Conservation (phyloP, 2,797 vertebrate genomes). For the Octomys mimax region DNA sequence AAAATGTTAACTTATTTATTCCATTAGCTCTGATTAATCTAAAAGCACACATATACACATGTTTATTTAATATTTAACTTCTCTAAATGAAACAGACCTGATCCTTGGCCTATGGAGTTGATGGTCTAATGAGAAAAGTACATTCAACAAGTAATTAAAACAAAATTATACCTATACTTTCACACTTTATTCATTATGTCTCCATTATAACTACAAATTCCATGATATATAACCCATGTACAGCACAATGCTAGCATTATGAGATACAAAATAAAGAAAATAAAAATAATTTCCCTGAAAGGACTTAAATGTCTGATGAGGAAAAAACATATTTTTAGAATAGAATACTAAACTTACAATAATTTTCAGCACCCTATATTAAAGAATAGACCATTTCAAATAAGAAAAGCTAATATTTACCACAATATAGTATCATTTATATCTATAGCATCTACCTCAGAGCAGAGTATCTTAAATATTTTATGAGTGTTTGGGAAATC, state of each 20-base stretch:
- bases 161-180: background rate
- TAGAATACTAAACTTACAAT: background rate
- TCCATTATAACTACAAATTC: background rate
- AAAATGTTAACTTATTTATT: slow-evolving; percentile 37
- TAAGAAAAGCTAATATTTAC: background rate
- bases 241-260: background rate
- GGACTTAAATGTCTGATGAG: background rate
- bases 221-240: background rate
- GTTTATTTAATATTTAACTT: background rate
- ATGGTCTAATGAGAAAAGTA: background rate
- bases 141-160: background rate
- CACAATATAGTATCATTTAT: background rate
- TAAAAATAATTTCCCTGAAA: slow-evolving; percentile 30
- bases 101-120: background rate
- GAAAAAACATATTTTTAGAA: slow-evolving; percentile 39
- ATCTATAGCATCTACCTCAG: background rate
- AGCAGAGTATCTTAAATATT: slow-evolving; percentile 32
- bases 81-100: background rate
- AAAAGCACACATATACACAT: background rate
- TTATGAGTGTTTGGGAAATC: background rate
- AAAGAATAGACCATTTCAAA: background rate
- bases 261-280: slow-evolving; percentile 34
- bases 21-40: slow-evolving; percentile 18
- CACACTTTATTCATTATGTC: background rate
- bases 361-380: slow-evolving; percentile 17